Conservation (phyloP, 2,113 vertebrate species). For the Quiscalus mexicanus region DNA sequence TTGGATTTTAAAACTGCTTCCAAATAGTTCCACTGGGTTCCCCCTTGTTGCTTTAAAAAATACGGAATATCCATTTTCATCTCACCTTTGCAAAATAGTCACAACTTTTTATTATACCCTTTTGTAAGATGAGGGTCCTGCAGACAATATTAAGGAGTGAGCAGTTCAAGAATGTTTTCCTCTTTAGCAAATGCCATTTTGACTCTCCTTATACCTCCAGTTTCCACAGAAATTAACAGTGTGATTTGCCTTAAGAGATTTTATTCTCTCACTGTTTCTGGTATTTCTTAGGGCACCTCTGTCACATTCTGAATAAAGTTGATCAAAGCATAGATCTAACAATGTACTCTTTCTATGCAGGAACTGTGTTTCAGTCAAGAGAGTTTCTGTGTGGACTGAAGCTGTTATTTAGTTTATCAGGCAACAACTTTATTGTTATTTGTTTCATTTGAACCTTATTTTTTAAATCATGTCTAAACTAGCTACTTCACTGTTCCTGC, state of each 20-base stretch:
- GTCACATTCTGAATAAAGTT: background rate
- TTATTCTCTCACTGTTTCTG: background rate
- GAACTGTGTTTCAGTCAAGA: background rate
- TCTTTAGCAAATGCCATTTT: background rate
- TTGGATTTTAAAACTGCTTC: background rate
- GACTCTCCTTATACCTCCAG: background rate
- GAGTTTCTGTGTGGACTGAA: background rate
- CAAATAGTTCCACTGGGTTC: background rate
- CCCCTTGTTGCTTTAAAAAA: background rate
- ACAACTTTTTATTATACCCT: background rate
- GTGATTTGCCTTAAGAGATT: background rate
- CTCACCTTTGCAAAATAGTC: background rate
- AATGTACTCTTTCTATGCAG: background rate
- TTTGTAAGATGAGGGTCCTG: background rate
- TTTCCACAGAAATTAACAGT: background rate
- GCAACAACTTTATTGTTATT: background rate
- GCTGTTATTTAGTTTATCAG: background rate
- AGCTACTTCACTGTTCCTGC: background rate
- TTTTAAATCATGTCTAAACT: background rate
- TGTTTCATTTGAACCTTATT: background rate
- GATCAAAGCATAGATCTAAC: background rate
- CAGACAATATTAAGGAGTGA: background rate
- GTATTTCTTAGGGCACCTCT: background rate
- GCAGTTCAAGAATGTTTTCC: background rate
- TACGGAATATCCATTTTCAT: background rate